These are phyloP conservation scores for Congeria kusceri DNA, from an alignment of 2,888 invertebrate species.

Conservation along the genomic window DNA sequence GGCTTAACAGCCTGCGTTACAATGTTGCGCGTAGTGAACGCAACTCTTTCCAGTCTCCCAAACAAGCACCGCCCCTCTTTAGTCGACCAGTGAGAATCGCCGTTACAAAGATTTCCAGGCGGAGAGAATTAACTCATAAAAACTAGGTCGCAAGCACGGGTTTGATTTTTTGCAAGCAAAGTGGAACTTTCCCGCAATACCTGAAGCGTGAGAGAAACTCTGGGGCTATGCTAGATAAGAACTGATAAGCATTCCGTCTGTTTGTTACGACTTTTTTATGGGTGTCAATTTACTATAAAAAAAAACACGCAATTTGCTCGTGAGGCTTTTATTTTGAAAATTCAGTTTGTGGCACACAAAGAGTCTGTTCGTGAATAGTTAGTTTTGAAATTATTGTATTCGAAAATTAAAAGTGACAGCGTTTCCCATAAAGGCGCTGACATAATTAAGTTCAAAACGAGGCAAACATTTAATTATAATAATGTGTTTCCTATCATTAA, in stretches of 20 bases:
- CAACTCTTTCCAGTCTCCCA: conserved; percentile 20
- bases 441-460: too few species aligned
- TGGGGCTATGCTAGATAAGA: conserved; percentile 25
- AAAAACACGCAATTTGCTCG: too few species aligned
- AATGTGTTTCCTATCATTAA: too few species aligned
- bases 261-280: conserved; percentile 5
- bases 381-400: too few species aligned
- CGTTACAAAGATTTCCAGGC: conserved; percentile 40
- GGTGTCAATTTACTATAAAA: too few species aligned
- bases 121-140: background rate
- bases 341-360: too few species aligned
- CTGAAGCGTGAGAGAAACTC: conserved; percentile 44
- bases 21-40: conserved; percentile 22
- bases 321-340: too few species aligned
- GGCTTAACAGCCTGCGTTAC: conserved; percentile 55
- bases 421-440: too few species aligned
- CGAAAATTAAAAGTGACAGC: too few species aligned
- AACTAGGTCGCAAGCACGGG: conserved; percentile 38
- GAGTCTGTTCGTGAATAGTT: too few species aligned
- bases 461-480: too few species aligned
- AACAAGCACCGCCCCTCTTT: conserved; percentile 36
- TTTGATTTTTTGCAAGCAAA: conserved; percentile 16
- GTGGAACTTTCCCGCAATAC: conserved; percentile 46
- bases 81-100: conserved; percentile 33
- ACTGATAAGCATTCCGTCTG: conserved; percentile 29